phyloP scores from a whole-genome alignment of 2,888 invertebrate species.

The Smittia aterrima region DNA sequence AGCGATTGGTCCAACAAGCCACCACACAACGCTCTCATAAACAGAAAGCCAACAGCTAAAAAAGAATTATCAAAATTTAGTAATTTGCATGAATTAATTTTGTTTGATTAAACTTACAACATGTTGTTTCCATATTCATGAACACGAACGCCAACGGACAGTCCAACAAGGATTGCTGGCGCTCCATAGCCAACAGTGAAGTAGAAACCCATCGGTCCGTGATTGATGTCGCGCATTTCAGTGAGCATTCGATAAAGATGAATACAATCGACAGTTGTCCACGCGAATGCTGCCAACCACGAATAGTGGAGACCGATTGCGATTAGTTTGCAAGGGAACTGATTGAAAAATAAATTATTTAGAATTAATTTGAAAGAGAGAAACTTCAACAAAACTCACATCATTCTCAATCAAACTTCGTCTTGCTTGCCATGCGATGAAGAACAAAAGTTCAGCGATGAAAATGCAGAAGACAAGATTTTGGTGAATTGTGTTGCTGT shows the following conservation, averaged over 20 bases:
- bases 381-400: slow-evolving; percentile 54
- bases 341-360: slow-evolving; percentile 47
- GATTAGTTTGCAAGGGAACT: slow-evolving; percentile 82
- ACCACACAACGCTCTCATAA: slow-evolving; percentile 93
- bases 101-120: slow-evolving; percentile 67
- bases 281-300: slow-evolving; percentile 86
- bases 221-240: slow-evolving; percentile 94
- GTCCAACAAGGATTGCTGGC: slow-evolving; percentile 85
- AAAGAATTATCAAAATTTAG: slow-evolving; percentile 44
- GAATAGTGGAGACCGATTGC: slow-evolving; percentile 92
- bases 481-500: slow-evolving; percentile 91
- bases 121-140: slow-evolving; percentile 93
- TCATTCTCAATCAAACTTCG: slow-evolving; percentile 78
- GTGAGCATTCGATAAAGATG: slow-evolving; percentile 92
- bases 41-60: slow-evolving; percentile 92
- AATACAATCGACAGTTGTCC: slow-evolving; percentile 89
- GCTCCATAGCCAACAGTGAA: slow-evolving; percentile 89
- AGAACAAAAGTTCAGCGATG: slow-evolving; percentile 78
- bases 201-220: slow-evolving; percentile 89
- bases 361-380: slow-evolving; percentile 3
- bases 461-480: slow-evolving; percentile 90
- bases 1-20: slow-evolving; percentile 87
- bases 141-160: slow-evolving; percentile 88
- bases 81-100: slow-evolving; percentile 33
- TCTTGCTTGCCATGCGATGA: slow-evolving; percentile 82